A percentile compares a stretch with the other conserved stretches of the same genome.
These are phyloP conservation scores for Ellobius talpinus DNA, from an alignment of 2,113 vertebrate species.

Conservation along the genomic window DNA sequence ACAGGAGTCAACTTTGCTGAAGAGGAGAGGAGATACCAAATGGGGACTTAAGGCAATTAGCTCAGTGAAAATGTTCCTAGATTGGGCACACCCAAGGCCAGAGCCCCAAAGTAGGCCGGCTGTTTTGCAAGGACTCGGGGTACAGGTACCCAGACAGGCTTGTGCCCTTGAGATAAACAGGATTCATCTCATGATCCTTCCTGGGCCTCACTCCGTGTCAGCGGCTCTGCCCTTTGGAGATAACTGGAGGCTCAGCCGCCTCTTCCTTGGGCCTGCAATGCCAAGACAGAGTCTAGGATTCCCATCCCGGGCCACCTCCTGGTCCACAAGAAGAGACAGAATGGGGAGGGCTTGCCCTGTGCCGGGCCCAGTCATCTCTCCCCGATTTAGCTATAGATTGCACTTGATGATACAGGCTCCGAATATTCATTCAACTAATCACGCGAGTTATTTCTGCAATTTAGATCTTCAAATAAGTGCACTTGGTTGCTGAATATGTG, in stretches of 20 bases:
- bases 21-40: neutral
- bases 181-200: neutral
- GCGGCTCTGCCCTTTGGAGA: neutral
- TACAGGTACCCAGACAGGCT: neutral
- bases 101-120: neutral
- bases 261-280: neutral
- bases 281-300: neutral
- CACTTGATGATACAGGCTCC: constrained; percentile 75
- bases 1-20: neutral
- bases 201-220: neutral
- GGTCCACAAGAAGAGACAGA: neutral
- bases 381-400: constrained; percentile 70
- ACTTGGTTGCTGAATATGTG: constrained; percentile 81
- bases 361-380: constrained; percentile 14
- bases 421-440: constrained; percentile 80
- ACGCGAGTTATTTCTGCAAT: constrained; percentile 82
- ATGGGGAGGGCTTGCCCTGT: constrained; percentile 10
- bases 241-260: neutral
- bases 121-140: neutral
- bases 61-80: neutral
- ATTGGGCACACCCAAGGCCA: neutral
- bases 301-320: neutral
- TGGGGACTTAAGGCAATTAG: neutral
- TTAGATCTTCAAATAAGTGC: constrained; percentile 80
- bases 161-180: neutral